Base-by-base conservation (phyloP, 2,113 vertebrate species). In the Chloropsis hardwickii region DNA sequence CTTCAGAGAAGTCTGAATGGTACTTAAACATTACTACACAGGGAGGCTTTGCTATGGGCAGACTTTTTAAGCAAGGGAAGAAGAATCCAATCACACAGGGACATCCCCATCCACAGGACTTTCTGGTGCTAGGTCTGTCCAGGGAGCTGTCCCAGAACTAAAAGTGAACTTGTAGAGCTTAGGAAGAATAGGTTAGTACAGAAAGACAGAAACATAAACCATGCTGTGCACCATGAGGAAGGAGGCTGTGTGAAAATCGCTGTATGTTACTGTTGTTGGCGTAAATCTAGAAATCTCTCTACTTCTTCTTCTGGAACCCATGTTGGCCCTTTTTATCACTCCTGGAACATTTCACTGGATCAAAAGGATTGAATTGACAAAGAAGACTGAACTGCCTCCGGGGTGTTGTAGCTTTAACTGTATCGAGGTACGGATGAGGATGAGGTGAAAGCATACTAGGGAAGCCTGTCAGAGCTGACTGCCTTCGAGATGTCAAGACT, bases 391-490 rank as follows among this genome's bases (percentile, higher is more conserved):
- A 18, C 14, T 64, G 12, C 3, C 4, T 62, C 31, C 20, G 70
- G 29, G 7, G 10, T 37, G 7, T 77, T 54, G 29, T 0, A 72
- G 6, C 20, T 78, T 70, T 39, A 62, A 7, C 25, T 81, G 6
- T 51, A 22, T 20, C 0, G 0, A 28, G 12, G 20, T 10, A 44
- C 12, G 28, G 14, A 39, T 56, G 27, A 42, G 15, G 28, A 62
- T 20, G 11, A 60, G 9, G 28, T 31, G n/a, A 60, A 76, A 74
- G 14, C 9, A 21, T 4, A 2, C 19, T 37, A 35, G 7, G 4
- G 18, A 84, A 62, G 5, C 19, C 71, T 58, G 12, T 8, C 44
- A 54, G 39, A 57, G 20, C 4, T 71, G 35, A 9, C 33, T 56
- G 40, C 27, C 29, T 66, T 86, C 40, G 60, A 13, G 7, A 74